A percentile compares a stretch with the other conserved stretches of the same genome.
Conservation (phyloP, 2,888 invertebrate species). For the Herminia tarsipennalis region DNA sequence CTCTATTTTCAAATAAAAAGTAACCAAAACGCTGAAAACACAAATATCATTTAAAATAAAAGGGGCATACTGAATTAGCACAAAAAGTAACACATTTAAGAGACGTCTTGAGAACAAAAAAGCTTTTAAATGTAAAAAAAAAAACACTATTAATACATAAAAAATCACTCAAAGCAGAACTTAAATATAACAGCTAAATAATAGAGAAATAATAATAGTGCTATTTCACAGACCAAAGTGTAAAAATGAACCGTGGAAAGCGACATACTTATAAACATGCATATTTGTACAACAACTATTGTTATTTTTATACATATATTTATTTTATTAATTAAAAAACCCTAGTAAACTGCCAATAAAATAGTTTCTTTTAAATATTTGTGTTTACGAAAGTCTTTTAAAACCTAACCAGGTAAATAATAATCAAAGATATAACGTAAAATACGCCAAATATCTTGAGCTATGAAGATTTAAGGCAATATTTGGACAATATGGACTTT, state of each 20-base stretch:
- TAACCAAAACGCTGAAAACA: slow-evolving; percentile 16
- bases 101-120: slow-evolving; percentile 5
- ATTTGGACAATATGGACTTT: too few species aligned
- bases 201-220: slow-evolving; percentile 48
- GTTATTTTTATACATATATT: slow-evolving; percentile 8
- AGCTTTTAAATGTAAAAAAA: slow-evolving; percentile 15
- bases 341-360: too few species aligned
- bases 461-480: too few species aligned
- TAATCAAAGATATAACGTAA: too few species aligned
- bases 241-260: slow-evolving; percentile 29
- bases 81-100: slow-evolving; percentile 6
- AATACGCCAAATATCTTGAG: too few species aligned
- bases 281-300: slow-evolving; percentile 2
- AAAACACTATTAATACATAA: slow-evolving; percentile 6
- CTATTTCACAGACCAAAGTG: slow-evolving; percentile 44
- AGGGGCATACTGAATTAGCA: background rate
- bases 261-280: slow-evolving; percentile 20
- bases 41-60: background rate
- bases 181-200: slow-evolving; percentile 75
- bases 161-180: slow-evolving; percentile 31
- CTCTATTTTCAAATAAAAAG: slow-evolving; percentile 15
- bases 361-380: too few species aligned
- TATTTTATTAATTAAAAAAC: too few species aligned
- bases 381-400: background rate
- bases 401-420: background rate